phyloP scores from a whole-genome alignment of 2,797 vertebrate species.

The Pseudochirops cupreus region DNA sequence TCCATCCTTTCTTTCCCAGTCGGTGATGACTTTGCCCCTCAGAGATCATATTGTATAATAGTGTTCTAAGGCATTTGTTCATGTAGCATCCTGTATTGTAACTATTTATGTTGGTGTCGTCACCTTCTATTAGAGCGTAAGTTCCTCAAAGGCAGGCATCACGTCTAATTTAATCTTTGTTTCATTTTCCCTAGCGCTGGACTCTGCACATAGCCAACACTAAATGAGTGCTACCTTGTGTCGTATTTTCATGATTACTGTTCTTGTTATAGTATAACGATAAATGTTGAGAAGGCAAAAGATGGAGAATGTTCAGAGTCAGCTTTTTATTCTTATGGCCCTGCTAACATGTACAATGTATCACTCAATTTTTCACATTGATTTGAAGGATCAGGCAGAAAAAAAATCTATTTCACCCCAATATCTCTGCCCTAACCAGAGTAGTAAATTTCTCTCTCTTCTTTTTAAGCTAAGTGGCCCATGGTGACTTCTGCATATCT shows the following conservation, averaged over 20 bases:
- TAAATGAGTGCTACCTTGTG: background rate
- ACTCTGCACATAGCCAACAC: background rate
- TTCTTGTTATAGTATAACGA: background rate
- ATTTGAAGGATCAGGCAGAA: constrained; percentile 19
- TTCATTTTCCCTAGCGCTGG: background rate
- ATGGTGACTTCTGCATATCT: constrained; percentile 48
- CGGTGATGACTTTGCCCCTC: background rate
- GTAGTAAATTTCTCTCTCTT: constrained; percentile 27
- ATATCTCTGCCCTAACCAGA: constrained; percentile 31
- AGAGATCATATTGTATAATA: background rate
- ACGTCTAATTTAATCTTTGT: background rate
- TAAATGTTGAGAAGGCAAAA: constrained; percentile 19
- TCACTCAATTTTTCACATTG: constrained; percentile 17
- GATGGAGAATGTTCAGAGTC: constrained; percentile 10
- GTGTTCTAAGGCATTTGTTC: background rate
- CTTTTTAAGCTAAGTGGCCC: constrained; percentile 66
- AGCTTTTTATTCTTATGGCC: background rate
- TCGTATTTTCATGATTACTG: background rate
- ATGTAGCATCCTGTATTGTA: background rate
- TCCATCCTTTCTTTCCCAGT: background rate
- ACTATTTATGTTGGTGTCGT: background rate
- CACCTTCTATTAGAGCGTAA: background rate
- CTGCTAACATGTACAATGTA: constrained; percentile 12
- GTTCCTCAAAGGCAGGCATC: background rate
- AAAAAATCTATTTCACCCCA: constrained; percentile 58